Evolutionary conservation across 2,888 invertebrate species (phyloP).

Genomic region (Hymenopus coronatus): DNA sequence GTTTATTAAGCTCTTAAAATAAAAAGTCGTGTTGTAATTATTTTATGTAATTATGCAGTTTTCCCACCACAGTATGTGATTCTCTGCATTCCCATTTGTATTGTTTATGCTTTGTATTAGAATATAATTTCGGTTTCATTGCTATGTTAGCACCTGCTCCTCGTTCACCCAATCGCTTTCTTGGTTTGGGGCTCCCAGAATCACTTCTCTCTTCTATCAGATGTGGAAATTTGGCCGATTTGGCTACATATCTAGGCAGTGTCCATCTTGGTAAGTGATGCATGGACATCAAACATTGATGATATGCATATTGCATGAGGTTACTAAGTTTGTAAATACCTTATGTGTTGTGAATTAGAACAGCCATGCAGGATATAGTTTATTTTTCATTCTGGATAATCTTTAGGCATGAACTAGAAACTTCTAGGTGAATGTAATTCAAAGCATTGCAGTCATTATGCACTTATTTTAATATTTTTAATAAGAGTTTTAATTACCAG

Average conservation of each 20-base stretch:
- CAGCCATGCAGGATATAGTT: too few species aligned
- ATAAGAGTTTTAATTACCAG: too few species aligned
- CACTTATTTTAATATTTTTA: too few species aligned
- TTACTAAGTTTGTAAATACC: background rate
- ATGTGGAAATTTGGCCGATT: constrained; percentile 47
- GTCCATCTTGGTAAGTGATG: constrained; percentile 31
- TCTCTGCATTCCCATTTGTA: background rate
- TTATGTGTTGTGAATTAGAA: background rate
- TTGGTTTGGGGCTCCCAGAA: constrained; percentile 26
- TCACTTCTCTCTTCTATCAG: constrained; percentile 38
- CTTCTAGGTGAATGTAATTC: background rate
- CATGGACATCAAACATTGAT: background rate
- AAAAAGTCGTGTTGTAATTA: background rate
- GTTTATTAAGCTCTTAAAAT: too few species aligned
- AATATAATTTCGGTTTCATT: background rate
- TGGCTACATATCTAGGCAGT: constrained; percentile 46
- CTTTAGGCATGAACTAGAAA: background rate
- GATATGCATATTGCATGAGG: background rate
- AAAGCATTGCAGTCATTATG: background rate
- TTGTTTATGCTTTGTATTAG: background rate
- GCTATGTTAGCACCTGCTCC: background rate
- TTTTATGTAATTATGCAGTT: background rate
- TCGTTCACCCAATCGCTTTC: background rate
- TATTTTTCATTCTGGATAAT: background rate
- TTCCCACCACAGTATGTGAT: background rate